phyloP scores from a whole-genome alignment of 1,140 invertebrate genomes.

The Parapsyche elsis region DNA sequence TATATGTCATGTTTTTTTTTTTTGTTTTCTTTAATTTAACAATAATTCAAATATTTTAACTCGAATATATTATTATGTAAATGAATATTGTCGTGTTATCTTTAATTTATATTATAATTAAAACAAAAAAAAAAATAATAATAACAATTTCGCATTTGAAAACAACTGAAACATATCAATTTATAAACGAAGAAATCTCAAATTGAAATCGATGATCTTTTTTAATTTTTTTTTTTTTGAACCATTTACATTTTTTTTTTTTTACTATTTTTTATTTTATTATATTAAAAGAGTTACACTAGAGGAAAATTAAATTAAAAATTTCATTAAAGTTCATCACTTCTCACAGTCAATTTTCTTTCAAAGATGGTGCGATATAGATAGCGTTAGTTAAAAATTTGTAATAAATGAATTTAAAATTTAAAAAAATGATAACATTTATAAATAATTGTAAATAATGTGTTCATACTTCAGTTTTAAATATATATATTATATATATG shows the following conservation, averaged over 20 bases:
- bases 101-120: background rate
- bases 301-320: too few relatives aligned
- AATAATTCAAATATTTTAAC: background rate
- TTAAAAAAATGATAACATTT: constrained; percentile 18
- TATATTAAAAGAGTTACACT: too few relatives aligned
- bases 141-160: background rate
- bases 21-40: background rate
- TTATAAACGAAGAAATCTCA: constrained; percentile 24
- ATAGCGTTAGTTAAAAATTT: constrained; percentile 41
- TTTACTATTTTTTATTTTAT: background rate
- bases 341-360: constrained; percentile 41
- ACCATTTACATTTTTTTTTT: constrained; percentile 17
- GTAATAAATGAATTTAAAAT: constrained; percentile 38
- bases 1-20: constrained; percentile 9
- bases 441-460: constrained; percentile 56
- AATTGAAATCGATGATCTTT: constrained; percentile 2
- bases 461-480: constrained; percentile 55
- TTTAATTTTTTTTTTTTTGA: constrained; percentile 14
- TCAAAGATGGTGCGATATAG: constrained; percentile 52
- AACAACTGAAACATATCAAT: constrained; percentile 28
- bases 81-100: background rate
- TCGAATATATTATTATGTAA: background rate
- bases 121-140: background rate
- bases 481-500: constrained; percentile 53
- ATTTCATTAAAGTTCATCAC: background rate